Conservation (phyloP, 1,140 invertebrate species). For the Stenopsyche tienmushanensis region DNA sequence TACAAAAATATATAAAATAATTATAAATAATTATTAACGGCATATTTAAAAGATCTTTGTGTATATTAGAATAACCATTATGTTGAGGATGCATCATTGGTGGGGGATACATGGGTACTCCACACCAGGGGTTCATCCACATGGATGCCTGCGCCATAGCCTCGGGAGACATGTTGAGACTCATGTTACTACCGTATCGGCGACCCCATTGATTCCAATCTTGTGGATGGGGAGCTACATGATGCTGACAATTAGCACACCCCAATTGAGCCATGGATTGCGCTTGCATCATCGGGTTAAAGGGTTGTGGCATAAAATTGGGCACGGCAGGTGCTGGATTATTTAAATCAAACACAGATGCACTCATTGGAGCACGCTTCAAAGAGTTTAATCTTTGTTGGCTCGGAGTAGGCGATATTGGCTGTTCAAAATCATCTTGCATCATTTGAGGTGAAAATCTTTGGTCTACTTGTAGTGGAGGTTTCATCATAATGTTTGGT, state of each 20-base stretch:
- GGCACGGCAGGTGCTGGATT: constrained; percentile 34
- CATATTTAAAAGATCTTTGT: not conserved
- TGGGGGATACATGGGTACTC: constrained; percentile 50
- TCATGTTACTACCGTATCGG: constrained; percentile 67
- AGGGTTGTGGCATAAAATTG: constrained; percentile 46
- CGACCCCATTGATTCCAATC: constrained; percentile 50
- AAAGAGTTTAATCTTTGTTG: constrained; percentile 22
- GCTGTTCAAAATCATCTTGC: constrained; percentile 46
- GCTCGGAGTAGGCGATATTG: constrained; percentile 15
- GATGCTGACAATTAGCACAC: constrained; percentile 59
- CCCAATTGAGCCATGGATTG: constrained; percentile 69
- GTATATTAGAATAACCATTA: constrained; percentile 31
- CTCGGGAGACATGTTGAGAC: constrained; percentile 59
- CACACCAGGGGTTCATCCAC: constrained; percentile 52
- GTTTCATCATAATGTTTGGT: constrained; percentile 41
- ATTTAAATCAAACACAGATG: constrained; percentile 60
- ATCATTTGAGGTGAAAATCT: constrained; percentile 25
- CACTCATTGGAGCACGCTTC: constrained; percentile 45
- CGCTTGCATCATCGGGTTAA: constrained; percentile 58
- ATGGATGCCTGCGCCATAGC: constrained; percentile 51
- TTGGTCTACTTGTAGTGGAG: constrained; percentile 44
- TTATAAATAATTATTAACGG: not conserved
- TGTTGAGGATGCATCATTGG: constrained; percentile 47
- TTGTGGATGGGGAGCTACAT: constrained; percentile 46
- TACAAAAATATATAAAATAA: constrained; percentile 8